A percentile compares a stretch with the other conserved stretches of the same genome.
Evolutionary conservation across 2,888 invertebrate genomes (phyloP).

Genomic region (Pristionchus mayeri): DNA sequence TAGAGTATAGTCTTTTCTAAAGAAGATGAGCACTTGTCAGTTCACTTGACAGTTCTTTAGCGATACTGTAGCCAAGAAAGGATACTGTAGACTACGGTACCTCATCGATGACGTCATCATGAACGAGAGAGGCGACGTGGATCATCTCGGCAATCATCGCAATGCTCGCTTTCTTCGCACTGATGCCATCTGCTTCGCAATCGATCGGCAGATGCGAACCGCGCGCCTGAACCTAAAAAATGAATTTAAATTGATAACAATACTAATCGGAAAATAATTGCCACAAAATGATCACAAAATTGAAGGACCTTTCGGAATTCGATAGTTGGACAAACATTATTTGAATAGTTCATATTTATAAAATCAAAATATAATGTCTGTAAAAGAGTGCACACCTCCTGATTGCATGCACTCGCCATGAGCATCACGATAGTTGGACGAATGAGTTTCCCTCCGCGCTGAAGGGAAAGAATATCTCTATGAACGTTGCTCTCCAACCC

Average conservation of each 20-base stretch:
- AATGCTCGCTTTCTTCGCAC: constrained; percentile 15
- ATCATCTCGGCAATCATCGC: constrained; percentile 92
- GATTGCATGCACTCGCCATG: constrained; percentile 87
- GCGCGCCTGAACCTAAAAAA: constrained; percentile 41
- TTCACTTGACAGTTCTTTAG: background rate
- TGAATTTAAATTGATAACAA: too few species aligned
- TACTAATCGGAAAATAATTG: too few species aligned
- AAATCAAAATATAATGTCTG: too few species aligned
- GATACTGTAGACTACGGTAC: too few species aligned
- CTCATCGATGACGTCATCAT: constrained; percentile 99
- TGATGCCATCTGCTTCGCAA: constrained; percentile 21
- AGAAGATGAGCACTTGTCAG: too few species aligned
- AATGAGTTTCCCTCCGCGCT: constrained; percentile 87
- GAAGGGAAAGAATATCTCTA: background rate
- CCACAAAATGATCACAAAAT: too few species aligned
- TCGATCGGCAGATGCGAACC: too few species aligned
- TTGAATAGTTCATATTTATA: too few species aligned
- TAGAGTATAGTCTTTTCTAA: too few species aligned
- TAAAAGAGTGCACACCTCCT: constrained; percentile 49
- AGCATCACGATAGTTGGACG: constrained; percentile 94
- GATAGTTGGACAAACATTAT: too few species aligned
- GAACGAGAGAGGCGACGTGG: constrained; percentile 97
- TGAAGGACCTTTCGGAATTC: too few species aligned
- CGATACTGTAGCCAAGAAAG: too few species aligned
- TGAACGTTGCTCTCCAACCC: background rate